Evolutionary conservation across 30 jellyfish, hydroid and myxozoan species (phyloP).

Genomic region (Nemopilema nomurai): DNA sequence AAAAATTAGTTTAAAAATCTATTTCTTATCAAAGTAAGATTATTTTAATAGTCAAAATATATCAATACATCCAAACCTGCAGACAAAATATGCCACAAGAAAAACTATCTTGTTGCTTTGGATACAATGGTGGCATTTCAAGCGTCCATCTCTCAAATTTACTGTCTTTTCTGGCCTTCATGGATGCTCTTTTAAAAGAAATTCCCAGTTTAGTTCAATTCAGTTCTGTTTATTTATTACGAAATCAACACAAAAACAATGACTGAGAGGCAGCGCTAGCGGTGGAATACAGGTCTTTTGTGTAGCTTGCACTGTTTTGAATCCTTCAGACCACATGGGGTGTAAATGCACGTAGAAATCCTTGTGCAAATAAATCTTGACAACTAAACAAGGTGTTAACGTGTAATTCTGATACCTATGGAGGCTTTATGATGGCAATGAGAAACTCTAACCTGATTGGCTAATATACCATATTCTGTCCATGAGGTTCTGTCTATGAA

Average conservation of each 20-base stretch:
- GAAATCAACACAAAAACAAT: not conserved
- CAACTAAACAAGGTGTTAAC: no score
- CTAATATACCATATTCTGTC: no score
- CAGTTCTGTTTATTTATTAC: not conserved
- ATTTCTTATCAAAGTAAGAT: not conserved
- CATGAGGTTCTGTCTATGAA: no score
- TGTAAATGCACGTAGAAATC: no score
- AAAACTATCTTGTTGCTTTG: not conserved
- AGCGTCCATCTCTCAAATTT: not conserved
- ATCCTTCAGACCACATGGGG: no score
- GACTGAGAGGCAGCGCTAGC: no score
- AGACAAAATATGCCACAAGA: not conserved
- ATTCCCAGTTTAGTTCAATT: not conserved
- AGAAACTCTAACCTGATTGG: no score
- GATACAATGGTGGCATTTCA: not conserved
- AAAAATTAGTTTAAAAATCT: not conserved
- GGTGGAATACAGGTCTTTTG: no score
- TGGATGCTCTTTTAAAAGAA: not conserved
- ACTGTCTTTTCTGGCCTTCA: not conserved
- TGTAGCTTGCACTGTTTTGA: no score
- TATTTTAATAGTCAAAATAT: not conserved
- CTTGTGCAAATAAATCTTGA: no score
- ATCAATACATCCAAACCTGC: not conserved
- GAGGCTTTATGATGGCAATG: no score
- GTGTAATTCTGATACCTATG: no score